phyloP scores from a whole-genome alignment of 2,888 invertebrate species.

The Lepas anatifera region DNA sequence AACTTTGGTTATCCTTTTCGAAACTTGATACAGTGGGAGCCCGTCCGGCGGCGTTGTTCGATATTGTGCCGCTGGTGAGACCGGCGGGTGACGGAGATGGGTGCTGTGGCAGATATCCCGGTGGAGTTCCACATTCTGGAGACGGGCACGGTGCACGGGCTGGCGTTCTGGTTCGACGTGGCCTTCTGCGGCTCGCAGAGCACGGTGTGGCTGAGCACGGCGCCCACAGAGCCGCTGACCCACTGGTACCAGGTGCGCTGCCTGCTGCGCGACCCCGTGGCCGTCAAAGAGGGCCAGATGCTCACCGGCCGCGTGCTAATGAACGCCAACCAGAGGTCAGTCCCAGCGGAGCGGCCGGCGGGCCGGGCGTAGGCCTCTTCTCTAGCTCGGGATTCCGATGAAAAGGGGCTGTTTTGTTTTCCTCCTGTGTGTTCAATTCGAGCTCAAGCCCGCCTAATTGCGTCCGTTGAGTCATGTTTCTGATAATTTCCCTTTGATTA shows the following conservation, averaged over 20 bases:
- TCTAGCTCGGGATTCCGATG: no score
- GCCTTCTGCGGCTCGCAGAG: constrained; percentile 82
- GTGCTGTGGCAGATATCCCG: constrained; percentile 58
- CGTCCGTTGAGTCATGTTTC: no score
- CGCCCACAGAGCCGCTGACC: constrained; percentile 93
- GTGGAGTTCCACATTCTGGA: constrained; percentile 83
- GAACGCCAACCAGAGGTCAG: constrained; percentile 76
- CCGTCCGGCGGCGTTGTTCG: no score
- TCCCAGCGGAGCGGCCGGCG: neutral
- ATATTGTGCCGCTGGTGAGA: no score
- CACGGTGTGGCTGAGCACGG: constrained; percentile 92
- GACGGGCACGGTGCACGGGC: constrained; percentile 88
- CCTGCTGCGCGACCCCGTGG: constrained; percentile 80
- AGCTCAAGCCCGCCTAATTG: no score
- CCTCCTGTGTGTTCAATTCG: no score
- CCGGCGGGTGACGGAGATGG: no score
- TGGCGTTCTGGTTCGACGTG: constrained; percentile 99
- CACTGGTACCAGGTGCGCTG: constrained; percentile 98
- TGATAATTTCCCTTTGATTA: no score
- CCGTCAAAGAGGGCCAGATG: constrained; percentile 86
- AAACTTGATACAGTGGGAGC: no score
- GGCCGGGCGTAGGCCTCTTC: no score
- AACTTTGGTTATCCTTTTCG: no score
- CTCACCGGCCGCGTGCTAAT: constrained; percentile 71
- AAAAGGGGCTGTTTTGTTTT: no score